Base-by-base conservation (phyloP, 2,113 vertebrate genomes). In the Lagenorhynchus albirostris region DNA sequence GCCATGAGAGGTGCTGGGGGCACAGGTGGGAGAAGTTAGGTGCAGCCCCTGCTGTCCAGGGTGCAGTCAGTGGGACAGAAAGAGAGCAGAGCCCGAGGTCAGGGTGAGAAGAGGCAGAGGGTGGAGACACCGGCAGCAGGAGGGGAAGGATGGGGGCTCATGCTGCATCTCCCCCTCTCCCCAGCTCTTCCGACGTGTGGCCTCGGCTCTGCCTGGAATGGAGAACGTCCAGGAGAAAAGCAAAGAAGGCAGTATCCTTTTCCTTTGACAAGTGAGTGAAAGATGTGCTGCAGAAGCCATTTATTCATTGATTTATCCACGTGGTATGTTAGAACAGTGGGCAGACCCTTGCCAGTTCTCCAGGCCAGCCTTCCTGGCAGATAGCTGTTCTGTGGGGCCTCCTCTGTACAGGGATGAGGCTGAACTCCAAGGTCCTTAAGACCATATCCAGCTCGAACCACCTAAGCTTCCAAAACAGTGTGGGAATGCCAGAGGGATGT, bases 171-270 rank as follows among this genome's bases (percentile, higher is more conserved):
- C 68, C 29, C 53, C 73, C 4, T 70, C 58, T 95, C 81, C 76
- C 17, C 98, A 99, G 99, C 99, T 99, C 96, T 99, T 99, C 95
- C 99, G 99, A 76, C 99, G 99, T 60, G 99, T 99, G 97, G 99
- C 99, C 0, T 99, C 99, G 0, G 99, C 99, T 90, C 99, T 99
- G 85, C 99, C 99, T 2, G 99, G 99, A 55, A 99, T 99, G 99
- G 99, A 99, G 98, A 99, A 99, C 68, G 99, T 99, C 98, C 99
- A 99, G 97, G 99, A 99, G 98, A 99, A 99, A 23, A 99, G 99
- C 99, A 99, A 99, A 99, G 99, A 99, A 98, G 99, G 99, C 73
- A 99, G 99, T 99, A 99, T 99, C 99, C 99, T 99, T 99, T 99
- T 80, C 60, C 31, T 60, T 14, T 41, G 47, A 55, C 29, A 7